A percentile compares a stretch with the other conserved stretches of the same genome.
These are phyloP conservation scores for Anastrepha ludens DNA, from an alignment of 1,140 invertebrate genomes.

Conservation along the genomic window DNA sequence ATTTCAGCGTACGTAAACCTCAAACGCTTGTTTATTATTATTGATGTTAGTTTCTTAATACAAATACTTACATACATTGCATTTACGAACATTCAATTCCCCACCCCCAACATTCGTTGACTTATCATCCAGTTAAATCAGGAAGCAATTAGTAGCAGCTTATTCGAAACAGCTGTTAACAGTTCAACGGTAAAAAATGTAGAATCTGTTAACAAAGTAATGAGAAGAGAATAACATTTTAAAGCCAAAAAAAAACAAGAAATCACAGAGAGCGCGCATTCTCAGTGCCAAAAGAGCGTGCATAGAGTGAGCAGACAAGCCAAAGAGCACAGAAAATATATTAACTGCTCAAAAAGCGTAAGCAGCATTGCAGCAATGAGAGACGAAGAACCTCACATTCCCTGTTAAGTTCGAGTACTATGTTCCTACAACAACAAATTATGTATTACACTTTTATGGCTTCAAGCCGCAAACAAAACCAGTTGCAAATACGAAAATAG, in stretches of 20 bases:
- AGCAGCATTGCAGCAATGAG: background rate
- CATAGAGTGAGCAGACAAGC: background rate
- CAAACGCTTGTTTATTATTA: background rate
- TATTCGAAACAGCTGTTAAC: background rate
- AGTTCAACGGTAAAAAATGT: background rate
- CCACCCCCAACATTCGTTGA: background rate
- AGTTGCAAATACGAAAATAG: conserved; percentile 34
- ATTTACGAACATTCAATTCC: no score
- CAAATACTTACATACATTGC: background rate
- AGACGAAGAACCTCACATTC: background rate
- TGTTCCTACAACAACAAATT: background rate
- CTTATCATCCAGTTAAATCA: background rate
- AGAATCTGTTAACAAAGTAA: background rate
- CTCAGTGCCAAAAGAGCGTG: background rate
- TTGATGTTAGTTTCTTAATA: background rate
- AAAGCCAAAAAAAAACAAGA: background rate
- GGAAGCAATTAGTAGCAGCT: background rate
- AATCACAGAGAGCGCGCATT: background rate
- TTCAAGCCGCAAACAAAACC: conserved; percentile 29
- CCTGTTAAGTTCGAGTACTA: background rate
- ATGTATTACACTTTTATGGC: background rate
- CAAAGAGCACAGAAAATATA: background rate
- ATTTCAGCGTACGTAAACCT: background rate
- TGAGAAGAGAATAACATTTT: background rate
- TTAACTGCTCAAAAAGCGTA: background rate